Evolutionary conservation across 2,888 invertebrate genomes (phyloP), one percentile per base, ranked within the genome.

Genomic region (Thera obeliscata): DNA sequence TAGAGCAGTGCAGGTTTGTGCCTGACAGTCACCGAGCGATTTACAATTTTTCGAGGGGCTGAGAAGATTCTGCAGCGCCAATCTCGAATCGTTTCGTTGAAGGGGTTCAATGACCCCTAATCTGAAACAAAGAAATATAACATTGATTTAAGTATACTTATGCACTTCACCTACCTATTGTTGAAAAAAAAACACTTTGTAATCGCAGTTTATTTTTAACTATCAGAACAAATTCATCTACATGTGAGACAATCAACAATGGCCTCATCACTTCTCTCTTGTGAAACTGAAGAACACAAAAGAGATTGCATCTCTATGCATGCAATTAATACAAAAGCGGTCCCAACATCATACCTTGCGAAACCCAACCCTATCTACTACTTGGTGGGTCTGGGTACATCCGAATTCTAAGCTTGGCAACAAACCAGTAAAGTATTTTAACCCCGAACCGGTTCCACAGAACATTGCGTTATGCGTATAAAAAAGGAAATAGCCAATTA

Each of bases 21-120:
- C 82, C 85, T 85, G 90, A 87, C 90, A 87, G 89, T 86, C 86
- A 86, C 87, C 82, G 91, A 93, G 93, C 92, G 93, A 91, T 88
- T 83, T 84, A 77, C 80, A 82, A 80, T 86, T 77, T 88, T 86
- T 87, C 88, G 89, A 89, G 87, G 83, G 86, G 81, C 88, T 78
- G 83, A 81, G 80, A 81, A 79, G 73, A 69, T 50, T 70, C 74
- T 82, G 41, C 82, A 81, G 87, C 88, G 74, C 86, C 87, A 73
- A 74, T 72, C 90, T 91, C 90, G 92, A 91, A 84, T 93, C 93
- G 93, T 92, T 92, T 93, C 88, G 91, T 91, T 84, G 87, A 77
- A 81, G 79, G 84, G 86, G 84, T 84, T 81, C 78, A 74, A 70
- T 77, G 81, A 86, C 87, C 87, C 86, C 81, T 70, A 84, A 91